These are phyloP conservation scores for Echiichthys vipera DNA, from an alignment of 2,797 vertebrate species.

Conservation along the genomic window DNA sequence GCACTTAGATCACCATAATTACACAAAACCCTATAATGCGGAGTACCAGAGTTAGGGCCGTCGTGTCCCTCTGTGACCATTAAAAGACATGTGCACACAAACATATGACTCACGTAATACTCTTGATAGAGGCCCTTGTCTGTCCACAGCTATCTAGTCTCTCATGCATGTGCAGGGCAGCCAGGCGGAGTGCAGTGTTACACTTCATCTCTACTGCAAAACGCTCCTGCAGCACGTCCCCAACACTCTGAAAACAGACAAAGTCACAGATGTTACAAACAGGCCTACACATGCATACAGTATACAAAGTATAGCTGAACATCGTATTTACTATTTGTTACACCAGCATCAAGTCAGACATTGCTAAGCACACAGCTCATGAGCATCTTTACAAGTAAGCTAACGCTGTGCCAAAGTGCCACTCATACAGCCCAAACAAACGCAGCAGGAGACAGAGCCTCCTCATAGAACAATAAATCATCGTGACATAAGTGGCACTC, in stretches of 20 bases:
- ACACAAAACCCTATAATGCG: constrained; percentile 12
- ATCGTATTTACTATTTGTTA: neutral
- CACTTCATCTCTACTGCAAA: constrained; percentile 99
- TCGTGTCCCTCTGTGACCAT: constrained; percentile 5
- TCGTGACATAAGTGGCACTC: constrained; percentile 45
- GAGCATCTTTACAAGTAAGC: constrained; percentile 36
- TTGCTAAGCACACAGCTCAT: neutral
- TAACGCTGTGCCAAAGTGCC: constrained; percentile 25
- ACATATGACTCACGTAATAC: constrained; percentile 91
- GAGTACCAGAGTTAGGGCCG: neutral
- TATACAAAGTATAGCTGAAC: neutral
- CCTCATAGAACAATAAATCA: constrained; percentile 48
- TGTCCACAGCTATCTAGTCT: constrained; percentile 92
- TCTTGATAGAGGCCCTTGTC: constrained; percentile 94
- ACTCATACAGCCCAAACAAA: constrained; percentile 46
- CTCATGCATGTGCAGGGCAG: constrained; percentile 97
- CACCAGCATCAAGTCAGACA: neutral
- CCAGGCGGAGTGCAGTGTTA: constrained; percentile 92
- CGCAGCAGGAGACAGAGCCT: constrained; percentile 24
- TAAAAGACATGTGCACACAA: constrained; percentile 18
- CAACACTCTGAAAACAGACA: constrained; percentile 90
- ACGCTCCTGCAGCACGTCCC: constrained; percentile 95
- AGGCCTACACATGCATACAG: neutral
- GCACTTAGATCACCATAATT: constrained; percentile 1
- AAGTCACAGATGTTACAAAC: constrained; percentile 9